Evolutionary conservation across 2,888 invertebrate species (phyloP), one percentile per base, ranked within the genome.

Genomic region (Heliconius hortense): DNA sequence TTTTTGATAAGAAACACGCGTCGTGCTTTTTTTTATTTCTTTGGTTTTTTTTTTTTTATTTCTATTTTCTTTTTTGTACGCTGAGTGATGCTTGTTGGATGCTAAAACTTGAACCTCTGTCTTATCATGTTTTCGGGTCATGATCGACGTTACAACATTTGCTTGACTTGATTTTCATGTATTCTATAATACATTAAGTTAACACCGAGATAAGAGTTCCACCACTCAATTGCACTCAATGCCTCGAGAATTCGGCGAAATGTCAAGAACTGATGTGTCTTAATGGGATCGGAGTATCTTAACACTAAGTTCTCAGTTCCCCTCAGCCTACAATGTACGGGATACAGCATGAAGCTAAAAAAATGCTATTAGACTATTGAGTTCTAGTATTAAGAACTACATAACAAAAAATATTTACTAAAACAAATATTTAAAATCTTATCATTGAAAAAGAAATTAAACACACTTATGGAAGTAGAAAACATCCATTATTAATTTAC

Each of bases 1-100:
- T 77, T 76, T 77, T 76, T 72, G 76, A 63, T 76, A 62, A 77
- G 73, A 74, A 72, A 69, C 77, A 73, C 72, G 68, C 76, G 74
- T 77, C 72, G 39, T 43, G 24, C 26, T 43, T 43, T 43, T 66
- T 66, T 39, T 24, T 15, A 24, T 43, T 39, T 39, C 7, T 24
- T 66, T 24, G 8, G 48, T 21, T 48, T 43, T 8, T 39, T 43
- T 11, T 35, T 10, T 31, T 8, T 56, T 0, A 0, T 39, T 66
- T 35, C n/a, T n/a, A n/a, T 64, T 21, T 35, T 35, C 1, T 31
- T 28, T 63, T 26, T 28, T 8, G 26, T 26, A 26, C 26, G 24
- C 24, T 8, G 1, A 60, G 7, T 26, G 28, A 28, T 28, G 10
- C 3, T 21, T 18, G 31, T 31, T 63, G 21, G 63, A 31, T 63